These are phyloP conservation scores for Drosophila pruinosa DNA, from an alignment of 1,140 invertebrate genomes.

Conservation along the genomic window DNA sequence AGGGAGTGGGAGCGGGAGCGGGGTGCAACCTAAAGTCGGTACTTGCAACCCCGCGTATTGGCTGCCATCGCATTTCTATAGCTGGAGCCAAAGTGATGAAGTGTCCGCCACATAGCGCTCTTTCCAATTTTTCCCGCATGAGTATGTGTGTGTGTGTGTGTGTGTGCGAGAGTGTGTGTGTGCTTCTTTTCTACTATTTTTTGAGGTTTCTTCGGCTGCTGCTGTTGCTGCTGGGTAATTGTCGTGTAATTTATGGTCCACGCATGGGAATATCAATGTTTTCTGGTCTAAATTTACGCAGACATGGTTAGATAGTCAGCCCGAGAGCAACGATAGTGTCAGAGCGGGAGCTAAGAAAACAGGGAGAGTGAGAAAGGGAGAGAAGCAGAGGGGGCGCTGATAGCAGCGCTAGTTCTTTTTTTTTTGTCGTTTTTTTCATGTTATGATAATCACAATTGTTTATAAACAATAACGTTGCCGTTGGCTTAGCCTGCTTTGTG, in stretches of 20 bases:
- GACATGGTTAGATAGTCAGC: constrained; percentile 1
- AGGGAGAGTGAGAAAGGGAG: not conserved
- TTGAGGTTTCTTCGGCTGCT: constrained; percentile 32
- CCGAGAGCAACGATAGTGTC: too few relatives aligned
- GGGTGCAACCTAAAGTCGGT: constrained; percentile 9
- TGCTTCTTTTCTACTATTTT: constrained; percentile 21
- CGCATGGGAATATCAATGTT: constrained; percentile 78
- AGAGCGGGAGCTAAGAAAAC: too few relatives aligned
- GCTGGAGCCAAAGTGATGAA: constrained; percentile 54
- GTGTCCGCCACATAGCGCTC: constrained; percentile 52
- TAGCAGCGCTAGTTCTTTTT: constrained; percentile 3
- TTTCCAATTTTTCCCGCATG: constrained; percentile 60
- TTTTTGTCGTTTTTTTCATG: constrained; percentile 4
- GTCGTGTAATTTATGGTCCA: constrained; percentile 72
- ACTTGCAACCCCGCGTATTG: constrained; percentile 8
- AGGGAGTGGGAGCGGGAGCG: not conserved
- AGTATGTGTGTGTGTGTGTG: not conserved
- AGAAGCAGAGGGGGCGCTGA: not conserved
- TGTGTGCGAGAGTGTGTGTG: not conserved
- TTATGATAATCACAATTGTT: constrained; percentile 51
- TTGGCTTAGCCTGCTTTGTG: constrained; percentile 3
- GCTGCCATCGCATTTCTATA: not conserved
- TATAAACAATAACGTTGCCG: constrained; percentile 62
- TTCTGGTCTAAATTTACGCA: constrained; percentile 69
- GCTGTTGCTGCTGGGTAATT: constrained; percentile 66